Evolutionary conservation across 37 sponge, comb jelly and placozoan species (phyloP), one percentile per base, ranked within the genome.

Genomic region (Oscarella lobularis): DNA sequence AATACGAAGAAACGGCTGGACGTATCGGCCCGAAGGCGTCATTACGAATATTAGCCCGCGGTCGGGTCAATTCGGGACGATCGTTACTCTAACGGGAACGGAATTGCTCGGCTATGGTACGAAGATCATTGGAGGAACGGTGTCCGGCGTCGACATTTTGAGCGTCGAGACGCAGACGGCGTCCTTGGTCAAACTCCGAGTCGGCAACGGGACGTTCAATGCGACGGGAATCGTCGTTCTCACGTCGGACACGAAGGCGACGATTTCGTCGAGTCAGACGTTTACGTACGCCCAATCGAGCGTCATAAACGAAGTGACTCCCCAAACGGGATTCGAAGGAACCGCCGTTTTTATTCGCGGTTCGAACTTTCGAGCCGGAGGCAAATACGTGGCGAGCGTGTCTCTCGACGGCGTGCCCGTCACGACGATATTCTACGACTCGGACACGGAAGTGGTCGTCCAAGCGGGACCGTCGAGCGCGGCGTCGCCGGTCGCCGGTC

Each of bases 381-480:
- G 34, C 0, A 33, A 66, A 9, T 48, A 33, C 0, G n/a, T 83
- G 2, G 29, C 73, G 30, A 78, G 35, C 1, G 77, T 90, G 2
- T 78, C 78, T 0, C 41, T 90, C n/a, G 83, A 81, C n/a, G 87
- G 87, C 0, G 39, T 74, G 0, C 75, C 71, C 2, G 90, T 83
- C 1, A 38, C 66, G 4, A 54, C 79, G 35, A 80, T 86, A 2
- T 78, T 90, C 54, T 38, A 67, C 0, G 72, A 38, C 35, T 66
- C 90, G 2, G 40, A 70, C 1, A 66, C 66, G 36, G 82, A 83
- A 35, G 40, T 90, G 0, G 31, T 83, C 0, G 78, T 83, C 30
- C 81, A 81, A 72, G 87, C 80, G 27, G 90, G 90, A 31, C 78
- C 90, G 32, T 75, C 86, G 39, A 78, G 83, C 36, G 35, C 35